Evolutionary conservation across 2,113 vertebrate genomes (phyloP).

Genomic region (Burhinus bistriatus): DNA sequence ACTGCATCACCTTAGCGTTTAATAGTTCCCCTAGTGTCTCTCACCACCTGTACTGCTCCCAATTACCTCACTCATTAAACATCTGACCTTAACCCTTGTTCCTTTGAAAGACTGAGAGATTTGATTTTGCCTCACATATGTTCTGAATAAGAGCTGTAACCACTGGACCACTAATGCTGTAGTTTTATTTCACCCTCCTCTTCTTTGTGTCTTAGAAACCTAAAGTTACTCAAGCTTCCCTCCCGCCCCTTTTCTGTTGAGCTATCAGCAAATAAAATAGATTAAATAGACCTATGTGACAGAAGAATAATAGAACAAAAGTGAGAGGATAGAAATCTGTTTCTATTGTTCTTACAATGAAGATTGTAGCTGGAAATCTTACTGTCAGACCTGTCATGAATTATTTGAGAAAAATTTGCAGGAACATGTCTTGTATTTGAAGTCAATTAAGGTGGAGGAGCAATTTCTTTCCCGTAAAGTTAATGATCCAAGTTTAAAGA

Average conservation of each 20-base stretch:
- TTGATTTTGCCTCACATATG: neutral
- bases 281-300: neutral
- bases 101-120: neutral
- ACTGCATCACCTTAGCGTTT: neutral
- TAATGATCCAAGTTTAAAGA: neutral
- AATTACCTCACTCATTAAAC: neutral
- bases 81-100: neutral
- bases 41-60: neutral
- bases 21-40: neutral
- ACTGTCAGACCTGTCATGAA: neutral
- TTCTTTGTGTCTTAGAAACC: neutral
- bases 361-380: neutral
- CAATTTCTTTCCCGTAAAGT: neutral
- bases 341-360: neutral
- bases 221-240: neutral
- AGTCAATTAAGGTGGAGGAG: neutral
- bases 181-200: neutral
- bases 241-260: neutral
- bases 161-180: accelerated
- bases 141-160: neutral
- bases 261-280: neutral
- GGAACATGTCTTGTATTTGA: neutral
- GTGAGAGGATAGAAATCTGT: neutral
- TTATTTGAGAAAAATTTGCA: neutral
- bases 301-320: neutral